Base-by-base conservation (phyloP, 2,888 invertebrate species). In the Ormyrus rosae region DNA sequence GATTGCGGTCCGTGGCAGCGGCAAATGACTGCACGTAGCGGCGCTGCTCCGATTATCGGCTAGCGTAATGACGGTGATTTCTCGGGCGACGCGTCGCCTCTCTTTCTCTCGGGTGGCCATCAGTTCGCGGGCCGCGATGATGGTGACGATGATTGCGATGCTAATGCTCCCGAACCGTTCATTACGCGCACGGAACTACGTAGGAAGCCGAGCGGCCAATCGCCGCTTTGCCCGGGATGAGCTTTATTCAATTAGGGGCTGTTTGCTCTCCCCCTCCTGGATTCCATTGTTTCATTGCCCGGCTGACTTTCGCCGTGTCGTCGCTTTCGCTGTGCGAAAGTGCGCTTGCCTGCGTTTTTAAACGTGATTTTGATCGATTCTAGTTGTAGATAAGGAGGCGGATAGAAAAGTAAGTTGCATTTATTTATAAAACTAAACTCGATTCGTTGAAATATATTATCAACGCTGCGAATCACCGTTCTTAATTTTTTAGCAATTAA, bases 61-160 rank as follows among this genome's bases (percentile, higher is more conserved):
- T 11, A 19, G 61, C 72, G 72, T 69, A 79, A 79, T 79, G 68
- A 51, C 63, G 69, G 56, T 72, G 56, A 56, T 74, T 74, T 78
- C 70, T 34, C 34, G 34, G 34, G 34, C 45, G 60, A 19, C 13
- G 50, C 45, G 34, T n/a, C 13, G 2, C 11, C 45, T 5, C 34
- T 56, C 50, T 45, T 13, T n/a, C 3, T 51, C 77, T 50, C 55
- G 69, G 76, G 70, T 70, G 71, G 60, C 60, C 71, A 69, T 76
- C 69, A 69, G 56, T 63, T 76, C 63, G 63, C 46, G 34, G 63
- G n/a, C 48, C n/a, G 48, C 19, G 74, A 67, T 60, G 64, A 70
- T 67, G 73, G 78, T 73, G 78, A 73, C 68, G 78, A 78, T 73
- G 78, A 78, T 78, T 78, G 67, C 55, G 63, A 68, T 72, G 72